Evolutionary conservation across 1,140 invertebrate genomes (phyloP).

Genomic region (Drosophila repletoides): DNA sequence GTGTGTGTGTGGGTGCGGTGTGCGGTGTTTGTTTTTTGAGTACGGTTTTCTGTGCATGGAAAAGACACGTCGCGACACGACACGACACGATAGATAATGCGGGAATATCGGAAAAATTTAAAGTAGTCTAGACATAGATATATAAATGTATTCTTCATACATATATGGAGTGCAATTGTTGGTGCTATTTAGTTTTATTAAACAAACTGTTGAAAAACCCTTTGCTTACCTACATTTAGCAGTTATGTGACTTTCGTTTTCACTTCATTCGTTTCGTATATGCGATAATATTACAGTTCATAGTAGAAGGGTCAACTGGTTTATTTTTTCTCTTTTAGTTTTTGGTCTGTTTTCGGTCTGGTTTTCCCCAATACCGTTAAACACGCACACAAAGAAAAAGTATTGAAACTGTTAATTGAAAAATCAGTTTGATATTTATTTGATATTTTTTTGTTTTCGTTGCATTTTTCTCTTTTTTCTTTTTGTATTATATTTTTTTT

Average conservation of each 20-base stretch:
- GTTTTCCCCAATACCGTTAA: conserved; percentile 70
- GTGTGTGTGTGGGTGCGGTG: conserved; percentile 31
- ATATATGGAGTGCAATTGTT: conserved; percentile 6
- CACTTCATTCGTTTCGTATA: conserved; percentile 15
- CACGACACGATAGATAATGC: not conserved
- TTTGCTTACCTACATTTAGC: conserved; percentile 37
- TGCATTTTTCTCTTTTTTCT: conserved; percentile 13
- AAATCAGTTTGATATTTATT: conserved; percentile 51
- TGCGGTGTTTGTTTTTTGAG: conserved; percentile 3
- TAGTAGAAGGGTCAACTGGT: conserved; percentile 29
- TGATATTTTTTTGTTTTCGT: conserved; percentile 7
- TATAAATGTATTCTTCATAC: not conserved
- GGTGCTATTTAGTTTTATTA: conserved; percentile 25
- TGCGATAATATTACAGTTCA: conserved; percentile 20
- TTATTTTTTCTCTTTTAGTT: conserved; percentile 27
- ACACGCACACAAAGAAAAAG: conserved; percentile 6
- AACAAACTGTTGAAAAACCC: conserved; percentile 3
- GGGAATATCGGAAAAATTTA: not conserved
- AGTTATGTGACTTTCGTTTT: conserved; percentile 60
- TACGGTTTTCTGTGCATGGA: conserved; percentile 26
- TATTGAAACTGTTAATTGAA: conserved; percentile 57
- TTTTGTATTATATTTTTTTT: conserved; percentile 14
- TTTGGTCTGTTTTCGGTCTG: conserved; percentile 26
- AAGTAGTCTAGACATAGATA: not conserved
- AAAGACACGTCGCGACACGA: not conserved